Evolutionary conservation across 1,140 invertebrate genomes (phyloP).

Genomic region (Rhopalosiphum padi): DNA sequence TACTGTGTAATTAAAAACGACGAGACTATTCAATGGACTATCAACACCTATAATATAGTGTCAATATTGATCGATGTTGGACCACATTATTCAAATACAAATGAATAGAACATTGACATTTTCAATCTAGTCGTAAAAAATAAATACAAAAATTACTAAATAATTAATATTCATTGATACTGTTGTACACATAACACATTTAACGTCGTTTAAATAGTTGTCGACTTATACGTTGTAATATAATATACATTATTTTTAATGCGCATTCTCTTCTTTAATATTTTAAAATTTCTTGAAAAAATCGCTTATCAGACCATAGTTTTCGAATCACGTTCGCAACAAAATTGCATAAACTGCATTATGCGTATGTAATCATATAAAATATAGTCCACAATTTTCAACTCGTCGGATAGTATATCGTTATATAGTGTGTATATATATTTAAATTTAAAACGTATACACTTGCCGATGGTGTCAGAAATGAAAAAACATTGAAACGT

Average conservation of each 20-base stretch:
- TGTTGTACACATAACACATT: too few species aligned
- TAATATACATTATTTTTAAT: not conserved
- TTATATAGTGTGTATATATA: not conserved
- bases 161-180: slow-evolving; percentile 21
- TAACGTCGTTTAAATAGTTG: slow-evolving; percentile 13
- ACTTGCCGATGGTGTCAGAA: not conserved
- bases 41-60: not conserved
- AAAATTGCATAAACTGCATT: slow-evolving; percentile 8
- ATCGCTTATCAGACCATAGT: not conserved
- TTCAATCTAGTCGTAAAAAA: not conserved
- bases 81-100: not conserved
- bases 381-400: slow-evolving; percentile 3
- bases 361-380: not conserved
- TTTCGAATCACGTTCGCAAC: slow-evolving; percentile 9
- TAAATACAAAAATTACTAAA: not conserved
- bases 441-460: not conserved
- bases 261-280: not conserved
- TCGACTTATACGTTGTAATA: not conserved
- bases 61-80: slow-evolving; percentile 20
- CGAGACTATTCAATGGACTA: not conserved
- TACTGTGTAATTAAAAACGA: not conserved
- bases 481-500: slow-evolving; percentile 8
- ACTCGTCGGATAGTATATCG: not conserved
- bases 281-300: slow-evolving; percentile 17
- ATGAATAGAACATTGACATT: not conserved